Conservation (phyloP, 2,888 invertebrate genomes). For the Xylophagus ater region DNA sequence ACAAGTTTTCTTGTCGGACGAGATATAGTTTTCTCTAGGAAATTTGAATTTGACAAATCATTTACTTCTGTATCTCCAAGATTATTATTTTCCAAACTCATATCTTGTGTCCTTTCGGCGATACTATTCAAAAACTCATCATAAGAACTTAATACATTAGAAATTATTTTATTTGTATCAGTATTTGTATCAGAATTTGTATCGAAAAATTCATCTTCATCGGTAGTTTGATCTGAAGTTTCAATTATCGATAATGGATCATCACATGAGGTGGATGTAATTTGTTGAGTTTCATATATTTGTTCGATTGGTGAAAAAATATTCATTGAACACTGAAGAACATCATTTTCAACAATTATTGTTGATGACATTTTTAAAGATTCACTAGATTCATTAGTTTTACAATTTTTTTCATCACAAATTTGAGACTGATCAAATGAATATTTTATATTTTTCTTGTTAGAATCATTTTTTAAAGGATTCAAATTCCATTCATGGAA, state of each 20-base stretch:
- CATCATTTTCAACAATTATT: no score
- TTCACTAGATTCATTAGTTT: background rate
- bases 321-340: background rate
- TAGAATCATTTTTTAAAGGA: background rate
- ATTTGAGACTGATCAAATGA: no score
- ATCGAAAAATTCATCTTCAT: background rate
- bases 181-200: background rate
- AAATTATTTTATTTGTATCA: background rate
- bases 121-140: constrained; percentile 8
- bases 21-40: background rate
- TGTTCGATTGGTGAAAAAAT: background rate
- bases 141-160: constrained; percentile 1
- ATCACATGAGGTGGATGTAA: no score
- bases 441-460: background rate
- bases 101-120: background rate
- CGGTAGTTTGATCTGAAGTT: background rate
- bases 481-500: constrained; percentile 2
- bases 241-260: background rate
- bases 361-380: background rate
- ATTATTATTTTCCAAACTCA: no score
- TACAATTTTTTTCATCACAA: background rate
- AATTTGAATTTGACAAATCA: background rate
- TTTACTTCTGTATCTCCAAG: background rate
- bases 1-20: background rate
- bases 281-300: background rate